Evolutionary conservation across 2,797 vertebrate species (phyloP), one percentile per base, ranked within the genome.

Genomic region (Ateles fusciceps): DNA sequence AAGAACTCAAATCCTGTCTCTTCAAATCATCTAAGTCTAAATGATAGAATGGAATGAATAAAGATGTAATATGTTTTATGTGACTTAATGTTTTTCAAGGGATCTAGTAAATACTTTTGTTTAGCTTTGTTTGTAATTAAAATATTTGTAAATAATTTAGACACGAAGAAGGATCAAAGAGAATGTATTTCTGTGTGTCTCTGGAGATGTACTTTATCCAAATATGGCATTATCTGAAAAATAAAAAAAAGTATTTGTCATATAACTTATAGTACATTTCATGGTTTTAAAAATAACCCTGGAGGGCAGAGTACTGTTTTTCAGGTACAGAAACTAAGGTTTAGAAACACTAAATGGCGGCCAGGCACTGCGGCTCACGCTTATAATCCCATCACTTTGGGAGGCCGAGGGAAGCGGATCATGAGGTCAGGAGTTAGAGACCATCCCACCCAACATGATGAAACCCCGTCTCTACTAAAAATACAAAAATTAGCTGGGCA

Each of bases 191-290:
- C 85, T 33, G 13, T 89, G 5, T 72, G 42, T 91, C 57, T 95
- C 83, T 55, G 55, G 83, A 97, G 75, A 10, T 19, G 4, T 33
- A 74, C 88, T 92, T 98, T 87, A 96, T 96, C 97, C 96, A 96
- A 98, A 98, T 74, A 97, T 96, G 86, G 88, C 52, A 95, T 97
- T 92, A 96, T 91, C 97, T 98, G 92, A 89, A 98, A 87, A 93
- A 14, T 85, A 87, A 98, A 94, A 89, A 68, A 50, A 87, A 42
- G 55, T 61, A 26, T 85, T 94, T 91, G 79, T 95, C 83, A 95
- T 33, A 44, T 57, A 64, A 85, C 1, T 7, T 64, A 79, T 33
- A 68, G 91, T 44, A 71, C 57, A 85, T 74, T 88, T 92, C 12
- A 7, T 33, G 75, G 64, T 81, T 96, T 86, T 68, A 48, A 75